Evolutionary conservation across 2,113 vertebrate species (phyloP).

Genomic region (Nymphicus hollandicus): DNA sequence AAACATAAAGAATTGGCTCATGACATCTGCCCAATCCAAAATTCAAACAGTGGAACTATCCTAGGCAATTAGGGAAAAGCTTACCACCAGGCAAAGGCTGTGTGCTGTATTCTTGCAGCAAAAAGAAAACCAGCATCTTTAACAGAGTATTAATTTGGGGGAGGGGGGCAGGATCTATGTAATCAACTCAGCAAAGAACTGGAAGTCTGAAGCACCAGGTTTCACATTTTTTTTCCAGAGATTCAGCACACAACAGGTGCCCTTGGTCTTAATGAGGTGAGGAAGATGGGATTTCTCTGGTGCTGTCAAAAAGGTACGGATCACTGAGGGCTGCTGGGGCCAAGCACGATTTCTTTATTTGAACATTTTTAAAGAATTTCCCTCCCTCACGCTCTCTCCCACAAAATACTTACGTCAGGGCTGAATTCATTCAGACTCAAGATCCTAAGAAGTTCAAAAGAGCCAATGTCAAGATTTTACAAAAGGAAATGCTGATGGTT

Average conservation of each 20-base stretch:
- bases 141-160: neutral
- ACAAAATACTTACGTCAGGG: rapidly evolving
- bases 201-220: neutral
- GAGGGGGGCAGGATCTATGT: neutral
- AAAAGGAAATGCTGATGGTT: neutral
- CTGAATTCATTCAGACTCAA: neutral
- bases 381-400: neutral
- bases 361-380: neutral
- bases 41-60: conserved; percentile 20
- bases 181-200: neutral
- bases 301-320: neutral
- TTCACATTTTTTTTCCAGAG: neutral
- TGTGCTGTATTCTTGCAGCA: neutral
- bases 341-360: neutral
- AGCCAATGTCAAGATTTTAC: neutral
- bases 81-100: neutral
- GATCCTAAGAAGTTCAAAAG: neutral
- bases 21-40: conserved; percentile 29
- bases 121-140: neutral
- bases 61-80: neutral
- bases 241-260: neutral
- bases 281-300: neutral
- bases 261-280: neutral
- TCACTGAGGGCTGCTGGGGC: neutral
- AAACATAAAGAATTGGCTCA: conserved; percentile 31